Percentiles rank a stretch among this genome's conserved stretches.
Conservation (phyloP, 2,797 vertebrate genomes). For the Rachycentron canadum region DNA sequence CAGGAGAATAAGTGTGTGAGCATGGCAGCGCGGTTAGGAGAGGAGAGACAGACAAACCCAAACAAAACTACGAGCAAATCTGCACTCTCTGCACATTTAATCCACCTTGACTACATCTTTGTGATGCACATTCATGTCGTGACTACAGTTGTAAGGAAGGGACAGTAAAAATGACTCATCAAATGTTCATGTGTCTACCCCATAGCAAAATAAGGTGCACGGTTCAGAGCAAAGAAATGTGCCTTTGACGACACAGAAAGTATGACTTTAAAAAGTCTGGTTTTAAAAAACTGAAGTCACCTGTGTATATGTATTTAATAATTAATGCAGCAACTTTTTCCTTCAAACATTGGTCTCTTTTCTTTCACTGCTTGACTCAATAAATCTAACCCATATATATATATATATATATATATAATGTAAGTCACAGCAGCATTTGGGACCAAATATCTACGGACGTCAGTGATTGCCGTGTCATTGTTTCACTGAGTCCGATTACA, state of each 20-base stretch:
- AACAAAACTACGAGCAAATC: background rate
- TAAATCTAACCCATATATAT: too few species aligned
- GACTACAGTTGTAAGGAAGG: background rate
- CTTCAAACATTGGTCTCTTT: too few species aligned
- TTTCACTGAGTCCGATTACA: too few species aligned
- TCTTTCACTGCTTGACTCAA: too few species aligned
- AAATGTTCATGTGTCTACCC: background rate
- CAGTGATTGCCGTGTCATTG: too few species aligned
- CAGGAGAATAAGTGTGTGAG: background rate
- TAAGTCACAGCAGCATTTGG: too few species aligned
- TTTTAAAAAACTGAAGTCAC: too few species aligned
- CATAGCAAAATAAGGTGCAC: background rate
- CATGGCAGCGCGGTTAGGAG: background rate
- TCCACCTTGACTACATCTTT: background rate
- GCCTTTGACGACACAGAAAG: background rate
- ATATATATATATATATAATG: too few species aligned
- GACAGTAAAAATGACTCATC: constrained; percentile 7
- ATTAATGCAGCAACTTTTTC: too few species aligned
- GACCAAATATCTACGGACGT: too few species aligned
- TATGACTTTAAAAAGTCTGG: too few species aligned
- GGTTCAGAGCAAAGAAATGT: background rate
- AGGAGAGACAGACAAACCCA: background rate
- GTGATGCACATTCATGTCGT: background rate
- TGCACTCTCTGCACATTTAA: background rate
- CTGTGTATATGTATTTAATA: too few species aligned